Conservation (phyloP, 2,113 vertebrate species). For the Octodon degus region DNA sequence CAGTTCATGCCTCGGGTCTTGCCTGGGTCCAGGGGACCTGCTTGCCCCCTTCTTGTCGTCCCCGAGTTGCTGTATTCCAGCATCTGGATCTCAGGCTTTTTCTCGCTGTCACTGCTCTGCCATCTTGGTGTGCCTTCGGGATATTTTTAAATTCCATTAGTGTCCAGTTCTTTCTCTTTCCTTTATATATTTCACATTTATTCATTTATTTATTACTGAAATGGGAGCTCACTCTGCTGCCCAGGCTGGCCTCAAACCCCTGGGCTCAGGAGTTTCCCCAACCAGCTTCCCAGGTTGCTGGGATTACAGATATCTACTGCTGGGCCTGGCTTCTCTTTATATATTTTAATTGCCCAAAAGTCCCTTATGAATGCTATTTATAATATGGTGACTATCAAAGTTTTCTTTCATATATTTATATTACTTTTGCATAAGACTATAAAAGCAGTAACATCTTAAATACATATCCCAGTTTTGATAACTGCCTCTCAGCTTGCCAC, state of each 20-base stretch:
- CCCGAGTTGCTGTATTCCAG: no score
- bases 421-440: no score
- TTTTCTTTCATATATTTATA: neutral
- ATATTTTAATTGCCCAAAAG: neutral
- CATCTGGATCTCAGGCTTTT: no score
- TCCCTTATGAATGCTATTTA: neutral
- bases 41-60: no score
- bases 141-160: neutral
- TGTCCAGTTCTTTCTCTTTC: neutral
- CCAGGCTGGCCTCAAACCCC: neutral
- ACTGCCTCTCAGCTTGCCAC: neutral
- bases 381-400: neutral
- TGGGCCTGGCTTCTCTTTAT: neutral
- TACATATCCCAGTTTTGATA: neutral
- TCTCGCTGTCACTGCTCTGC: no score
- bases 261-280: neutral
- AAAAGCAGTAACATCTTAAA: neutral
- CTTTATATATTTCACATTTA: neutral
- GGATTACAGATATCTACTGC: neutral
- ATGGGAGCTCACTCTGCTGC: neutral
- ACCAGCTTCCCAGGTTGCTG: neutral
- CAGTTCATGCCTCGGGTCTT: no score
- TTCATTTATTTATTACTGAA: neutral
- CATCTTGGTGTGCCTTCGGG: no score
- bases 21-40: no score